Evolutionary conservation across 2,113 vertebrate genomes (phyloP), one percentile per base, ranked within the genome.

Genomic region (Eurypyga helias): DNA sequence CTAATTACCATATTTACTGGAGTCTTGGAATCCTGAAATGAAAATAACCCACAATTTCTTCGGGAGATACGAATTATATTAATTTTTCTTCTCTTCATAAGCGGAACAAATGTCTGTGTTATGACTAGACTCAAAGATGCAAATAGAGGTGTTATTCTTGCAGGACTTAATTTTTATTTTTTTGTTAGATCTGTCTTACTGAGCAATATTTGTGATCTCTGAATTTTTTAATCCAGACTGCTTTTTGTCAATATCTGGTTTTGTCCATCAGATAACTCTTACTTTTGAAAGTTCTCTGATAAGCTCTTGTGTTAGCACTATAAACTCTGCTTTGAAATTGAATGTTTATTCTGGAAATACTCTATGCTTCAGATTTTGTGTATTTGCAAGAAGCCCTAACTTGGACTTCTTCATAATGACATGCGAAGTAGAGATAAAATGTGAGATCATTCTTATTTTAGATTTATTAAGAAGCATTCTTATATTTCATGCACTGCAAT

Each of bases 181-280:
- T 71, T 78, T 91, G 43, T 79, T 94, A 38, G 51, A 41, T 36
- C 16, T 90, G 49, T 86, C 12, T 58, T 61, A 51, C 0, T 71
- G 49, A 80, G 41, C 76, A 41, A 87, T 38, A 13, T 19, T 77
- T 1, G 2, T 49, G 54, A 55, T 66, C 38, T 77, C 54, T 60
- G 31, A 33, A 25, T 48, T 69, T 66, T 90, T 81, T 92, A 62
- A 51, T 83, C 13, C 9, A 26, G 31, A 55, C 16, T 54, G 5
- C 0, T 83, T 79, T 75, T 72, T 2, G 1, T 64, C 1, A 4
- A 17, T 79, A 45, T 4, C 8, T 25, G 8, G 0, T 36, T 83
- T 85, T 73, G 11, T 76, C 62, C 26, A 13, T 61, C 20, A 23
- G 45, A 21, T 58, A 67, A 58, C 14, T 69, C 14, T 28, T 51